Evolutionary conservation across 2,113 vertebrate species (phyloP).

Genomic region (Pangasianodon hypophthalmus): DNA sequence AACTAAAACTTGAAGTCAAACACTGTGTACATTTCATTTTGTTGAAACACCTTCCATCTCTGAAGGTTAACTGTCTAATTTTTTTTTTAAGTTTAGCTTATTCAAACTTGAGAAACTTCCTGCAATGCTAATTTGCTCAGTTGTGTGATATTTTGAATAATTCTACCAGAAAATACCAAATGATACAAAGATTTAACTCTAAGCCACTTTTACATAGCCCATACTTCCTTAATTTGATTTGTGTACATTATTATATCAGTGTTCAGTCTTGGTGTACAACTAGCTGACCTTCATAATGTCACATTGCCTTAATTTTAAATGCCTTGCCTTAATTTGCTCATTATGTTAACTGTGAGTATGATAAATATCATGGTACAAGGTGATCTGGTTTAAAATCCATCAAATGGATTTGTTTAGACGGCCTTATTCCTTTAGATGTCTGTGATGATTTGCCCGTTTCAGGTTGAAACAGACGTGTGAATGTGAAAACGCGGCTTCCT

Average conservation of each 20-base stretch:
- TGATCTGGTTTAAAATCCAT: background rate
- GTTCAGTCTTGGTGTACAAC: background rate
- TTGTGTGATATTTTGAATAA: background rate
- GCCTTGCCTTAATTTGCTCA: background rate
- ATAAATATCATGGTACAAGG: constrained; percentile 8
- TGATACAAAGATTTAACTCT: background rate
- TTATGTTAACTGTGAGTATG: background rate
- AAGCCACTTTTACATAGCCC: background rate
- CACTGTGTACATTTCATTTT: background rate
- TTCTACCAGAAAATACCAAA: background rate
- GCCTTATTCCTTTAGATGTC: background rate
- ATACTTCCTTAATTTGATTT: background rate
- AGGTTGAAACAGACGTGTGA: constrained; percentile 33
- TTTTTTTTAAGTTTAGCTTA: background rate
- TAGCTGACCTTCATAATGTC: background rate
- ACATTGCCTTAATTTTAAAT: background rate
- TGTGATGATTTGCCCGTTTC: constrained; percentile 17
- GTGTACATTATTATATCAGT: background rate
- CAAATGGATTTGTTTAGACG: background rate
- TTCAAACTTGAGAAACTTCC: background rate
- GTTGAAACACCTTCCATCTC: background rate
- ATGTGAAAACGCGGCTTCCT: constrained; percentile 20
- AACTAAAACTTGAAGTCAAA: background rate
- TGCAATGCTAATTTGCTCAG: background rate
- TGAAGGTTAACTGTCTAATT: background rate